Conservation (phyloP, 2,888 invertebrate genomes). For the Agonum fuliginosum region DNA sequence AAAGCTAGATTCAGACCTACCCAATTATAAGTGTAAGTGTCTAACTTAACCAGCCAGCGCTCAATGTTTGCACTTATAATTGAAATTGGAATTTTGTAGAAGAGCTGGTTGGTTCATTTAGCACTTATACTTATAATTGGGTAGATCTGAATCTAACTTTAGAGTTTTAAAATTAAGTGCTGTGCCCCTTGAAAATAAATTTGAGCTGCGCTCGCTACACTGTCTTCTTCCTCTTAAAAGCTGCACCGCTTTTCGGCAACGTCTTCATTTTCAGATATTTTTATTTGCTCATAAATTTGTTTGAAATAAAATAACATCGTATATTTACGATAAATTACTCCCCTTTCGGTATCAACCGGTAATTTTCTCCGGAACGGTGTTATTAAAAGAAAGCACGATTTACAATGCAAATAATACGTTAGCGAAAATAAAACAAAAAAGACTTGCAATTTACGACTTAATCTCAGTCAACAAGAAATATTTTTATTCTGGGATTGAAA, state of each 20-base stretch:
- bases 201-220: not conserved
- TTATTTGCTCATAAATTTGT: slow-evolving; percentile 33
- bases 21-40: no score
- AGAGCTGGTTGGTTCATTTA: no score
- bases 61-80: no score
- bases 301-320: slow-evolving; percentile 32
- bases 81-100: no score
- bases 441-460: slow-evolving; percentile 2
- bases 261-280: slow-evolving; percentile 7
- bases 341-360: slow-evolving; percentile 17
- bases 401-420: slow-evolving; percentile 27
- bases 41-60: no score
- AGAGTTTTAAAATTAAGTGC: not conserved
- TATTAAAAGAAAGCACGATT: slow-evolving; percentile 30
- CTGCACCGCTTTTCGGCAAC: not conserved
- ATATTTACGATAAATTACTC: slow-evolving; percentile 25
- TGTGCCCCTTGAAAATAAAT: not conserved
- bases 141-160: no score
- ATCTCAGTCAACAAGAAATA: not conserved
- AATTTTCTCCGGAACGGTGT: slow-evolving; percentile 19
- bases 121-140: no score
- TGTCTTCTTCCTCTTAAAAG: slow-evolving; percentile 10
- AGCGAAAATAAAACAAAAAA: slow-evolving; percentile 20
- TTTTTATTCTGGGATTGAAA: not conserved
- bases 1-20: no score